phyloP scores from a whole-genome alignment of 2,888 invertebrate genomes.

The Pomacea canaliculata region DNA sequence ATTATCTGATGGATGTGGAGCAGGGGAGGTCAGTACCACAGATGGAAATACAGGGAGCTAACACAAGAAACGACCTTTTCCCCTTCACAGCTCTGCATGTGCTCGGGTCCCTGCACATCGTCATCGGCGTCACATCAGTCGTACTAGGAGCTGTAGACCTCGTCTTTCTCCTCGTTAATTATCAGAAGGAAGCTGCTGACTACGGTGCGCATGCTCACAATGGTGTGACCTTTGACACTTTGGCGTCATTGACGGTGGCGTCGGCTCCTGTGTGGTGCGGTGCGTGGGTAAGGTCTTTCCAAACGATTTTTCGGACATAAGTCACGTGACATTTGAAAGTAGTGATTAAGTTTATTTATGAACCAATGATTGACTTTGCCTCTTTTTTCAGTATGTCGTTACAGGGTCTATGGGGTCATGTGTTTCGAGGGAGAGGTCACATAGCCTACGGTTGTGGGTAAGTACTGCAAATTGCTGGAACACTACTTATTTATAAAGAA shows the following conservation, averaged over 20 bases:
- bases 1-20: no score
- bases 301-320: no score
- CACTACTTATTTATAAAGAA: constrained; percentile 2
- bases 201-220: constrained; percentile 26
- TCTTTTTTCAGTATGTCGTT: constrained; percentile 22
- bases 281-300: constrained; percentile 45
- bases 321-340: no score
- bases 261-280: constrained; percentile 55
- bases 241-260: constrained; percentile 46
- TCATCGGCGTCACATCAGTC: constrained; percentile 41
- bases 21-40: no score
- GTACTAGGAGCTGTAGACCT: constrained; percentile 47
- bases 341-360: no score
- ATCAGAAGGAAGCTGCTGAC: constrained; percentile 21
- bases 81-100: constrained; percentile 34
- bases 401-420: constrained; percentile 42
- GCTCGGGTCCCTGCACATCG: constrained; percentile 49
- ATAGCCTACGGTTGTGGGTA: constrained; percentile 51
- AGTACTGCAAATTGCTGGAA: constrained; percentile 8
- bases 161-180: constrained; percentile 41
- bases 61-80: constrained; percentile 14
- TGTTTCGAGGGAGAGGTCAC: constrained; percentile 44
- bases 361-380: no score
- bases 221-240: constrained; percentile 30
- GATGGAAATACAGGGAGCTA: constrained; percentile 23